These are phyloP conservation scores for Heliconius erato DNA, from an alignment of 2,888 invertebrate genomes.

Conservation along the genomic window DNA sequence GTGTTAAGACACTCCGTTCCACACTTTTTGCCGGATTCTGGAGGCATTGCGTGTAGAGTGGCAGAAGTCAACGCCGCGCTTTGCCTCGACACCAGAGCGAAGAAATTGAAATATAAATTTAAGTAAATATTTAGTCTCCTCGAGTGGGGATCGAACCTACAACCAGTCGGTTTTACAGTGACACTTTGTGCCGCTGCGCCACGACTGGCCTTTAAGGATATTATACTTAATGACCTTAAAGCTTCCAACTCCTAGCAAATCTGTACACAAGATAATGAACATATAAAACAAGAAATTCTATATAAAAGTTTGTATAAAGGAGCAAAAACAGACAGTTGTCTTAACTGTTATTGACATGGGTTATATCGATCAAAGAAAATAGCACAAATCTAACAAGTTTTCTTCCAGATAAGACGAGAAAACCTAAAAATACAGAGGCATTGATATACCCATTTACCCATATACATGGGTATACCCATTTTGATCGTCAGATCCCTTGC, in stretches of 20 bases:
- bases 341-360: constrained; percentile 5
- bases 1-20: no score
- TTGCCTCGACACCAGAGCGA: no score
- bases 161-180: no score
- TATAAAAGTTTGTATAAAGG: not conserved
- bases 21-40: no score
- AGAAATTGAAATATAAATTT: no score
- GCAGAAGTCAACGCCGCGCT: no score
- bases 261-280: not conserved
- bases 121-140: no score
- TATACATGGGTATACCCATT: not conserved
- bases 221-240: no score
- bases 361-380: not conserved
- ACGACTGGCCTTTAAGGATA: no score
- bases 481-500: constrained; percentile 43
- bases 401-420: constrained; percentile 7
- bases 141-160: no score
- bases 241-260: not conserved
- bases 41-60: no score
- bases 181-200: no score
- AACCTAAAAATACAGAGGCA: constrained; percentile 33
- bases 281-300: not conserved
- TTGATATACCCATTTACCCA: constrained; percentile 13
- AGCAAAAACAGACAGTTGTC: not conserved
- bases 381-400: constrained; percentile 5